These are phyloP conservation scores for Auanema freiburgensis DNA, from an alignment of 2,888 invertebrate genomes.

Conservation along the genomic window DNA sequence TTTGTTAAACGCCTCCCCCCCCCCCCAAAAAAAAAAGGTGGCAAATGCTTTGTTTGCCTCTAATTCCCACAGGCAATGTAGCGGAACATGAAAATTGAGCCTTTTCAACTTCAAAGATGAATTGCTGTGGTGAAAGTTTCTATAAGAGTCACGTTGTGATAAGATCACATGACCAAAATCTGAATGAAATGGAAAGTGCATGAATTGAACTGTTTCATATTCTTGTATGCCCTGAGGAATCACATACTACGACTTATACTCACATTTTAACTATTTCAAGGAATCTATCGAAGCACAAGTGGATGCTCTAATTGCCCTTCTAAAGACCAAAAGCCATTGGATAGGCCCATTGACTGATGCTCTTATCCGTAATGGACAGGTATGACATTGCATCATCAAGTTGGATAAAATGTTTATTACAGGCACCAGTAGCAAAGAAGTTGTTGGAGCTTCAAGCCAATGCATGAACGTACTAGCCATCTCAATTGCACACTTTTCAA, in stretches of 20 bases:
- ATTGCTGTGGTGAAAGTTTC: not conserved
- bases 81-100: no score
- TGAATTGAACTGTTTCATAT: conserved; percentile 6
- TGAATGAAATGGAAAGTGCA: conserved; percentile 15
- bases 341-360: conserved; percentile 56
- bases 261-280: conserved; percentile 24
- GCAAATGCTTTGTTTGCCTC: not conserved
- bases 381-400: not conserved
- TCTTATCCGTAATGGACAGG: conserved; percentile 55
- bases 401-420: no score
- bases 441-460: no score
- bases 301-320: conserved; percentile 55
- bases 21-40: not conserved
- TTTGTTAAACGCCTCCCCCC: no score
- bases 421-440: no score
- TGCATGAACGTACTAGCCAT: no score
- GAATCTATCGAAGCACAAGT: conserved; percentile 44
- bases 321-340: conserved; percentile 61
- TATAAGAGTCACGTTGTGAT: conserved; percentile 1
- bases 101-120: not conserved
- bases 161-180: no score
- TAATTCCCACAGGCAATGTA: no score
- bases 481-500: no score
- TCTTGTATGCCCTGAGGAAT: not conserved
- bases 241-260: no score